Evolutionary conservation across 2,113 vertebrate genomes (phyloP).

Genomic region (Chloroceryle aenea): DNA sequence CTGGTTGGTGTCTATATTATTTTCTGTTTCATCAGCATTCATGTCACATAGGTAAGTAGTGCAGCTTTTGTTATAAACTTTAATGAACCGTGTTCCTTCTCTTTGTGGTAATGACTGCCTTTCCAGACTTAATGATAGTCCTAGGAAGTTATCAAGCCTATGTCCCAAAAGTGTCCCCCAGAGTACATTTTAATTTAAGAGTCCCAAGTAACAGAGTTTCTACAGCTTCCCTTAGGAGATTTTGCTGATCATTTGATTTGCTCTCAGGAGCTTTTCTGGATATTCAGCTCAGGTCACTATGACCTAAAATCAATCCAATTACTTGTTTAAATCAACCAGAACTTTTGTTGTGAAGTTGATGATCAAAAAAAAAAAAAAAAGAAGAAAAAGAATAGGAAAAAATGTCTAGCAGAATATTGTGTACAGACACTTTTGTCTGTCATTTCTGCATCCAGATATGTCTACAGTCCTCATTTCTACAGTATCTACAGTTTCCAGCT

Average conservation of each 20-base stretch:
- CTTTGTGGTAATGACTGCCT: slow-evolving; percentile 12
- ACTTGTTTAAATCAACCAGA: slow-evolving; percentile 1
- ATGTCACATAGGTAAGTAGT: background rate
- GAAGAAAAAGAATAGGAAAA: background rate
- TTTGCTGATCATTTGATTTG: background rate
- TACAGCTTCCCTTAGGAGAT: background rate
- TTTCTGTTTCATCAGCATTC: slow-evolving; percentile 29
- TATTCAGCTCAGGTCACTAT: background rate
- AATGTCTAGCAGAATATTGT: background rate
- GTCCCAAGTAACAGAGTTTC: background rate
- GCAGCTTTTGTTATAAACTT: background rate
- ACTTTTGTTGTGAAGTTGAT: background rate
- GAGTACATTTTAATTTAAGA: background rate
- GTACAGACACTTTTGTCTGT: fast-evolving
- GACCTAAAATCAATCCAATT: background rate
- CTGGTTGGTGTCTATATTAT: background rate
- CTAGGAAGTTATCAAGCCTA: background rate
- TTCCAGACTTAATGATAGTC: background rate
- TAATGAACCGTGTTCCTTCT: background rate
- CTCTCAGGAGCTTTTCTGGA: background rate
- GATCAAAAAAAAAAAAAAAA: background rate
- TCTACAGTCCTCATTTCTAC: background rate
- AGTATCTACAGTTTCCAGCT: background rate
- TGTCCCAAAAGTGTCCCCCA: slow-evolving; percentile 9
- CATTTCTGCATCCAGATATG: background rate